Evolutionary conservation across 2,113 vertebrate genomes (phyloP).

Genomic region (Pavo muticus): DNA sequence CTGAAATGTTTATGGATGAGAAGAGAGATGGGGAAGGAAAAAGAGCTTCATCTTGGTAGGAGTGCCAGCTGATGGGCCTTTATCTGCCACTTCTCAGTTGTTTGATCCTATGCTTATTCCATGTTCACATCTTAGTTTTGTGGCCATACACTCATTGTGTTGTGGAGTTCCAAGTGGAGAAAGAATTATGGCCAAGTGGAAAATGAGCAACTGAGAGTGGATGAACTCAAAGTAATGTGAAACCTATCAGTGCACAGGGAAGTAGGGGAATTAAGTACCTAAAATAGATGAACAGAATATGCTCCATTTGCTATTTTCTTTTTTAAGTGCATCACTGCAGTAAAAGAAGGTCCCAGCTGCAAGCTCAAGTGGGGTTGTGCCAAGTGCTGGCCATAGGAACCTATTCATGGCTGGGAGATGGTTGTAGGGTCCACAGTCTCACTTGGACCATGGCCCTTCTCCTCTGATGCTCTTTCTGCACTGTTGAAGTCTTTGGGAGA

Average conservation of each 20-base stretch:
- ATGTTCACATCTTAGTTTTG: not conserved
- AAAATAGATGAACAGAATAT: not conserved
- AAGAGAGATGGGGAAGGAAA: not conserved
- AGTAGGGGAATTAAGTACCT: not conserved
- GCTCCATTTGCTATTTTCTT: not conserved
- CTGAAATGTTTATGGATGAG: not conserved
- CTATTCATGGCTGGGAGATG: not conserved
- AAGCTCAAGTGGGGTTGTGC: not conserved
- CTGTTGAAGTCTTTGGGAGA: not conserved
- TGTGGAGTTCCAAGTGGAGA: not conserved
- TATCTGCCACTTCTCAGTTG: not conserved
- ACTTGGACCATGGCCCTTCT: not conserved
- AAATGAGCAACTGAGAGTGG: not conserved
- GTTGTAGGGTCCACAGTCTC: not conserved
- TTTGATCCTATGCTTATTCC: not conserved
- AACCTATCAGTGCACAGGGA: not conserved
- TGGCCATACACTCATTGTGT: accelerated
- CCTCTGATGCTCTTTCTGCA: not conserved
- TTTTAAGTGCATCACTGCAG: not conserved
- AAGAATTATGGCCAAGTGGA: accelerated
- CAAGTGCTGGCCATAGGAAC: not conserved
- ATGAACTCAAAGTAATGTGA: not conserved
- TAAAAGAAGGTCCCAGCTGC: not conserved
- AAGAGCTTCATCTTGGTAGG: not conserved
- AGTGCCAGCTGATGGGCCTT: not conserved